A percentile compares a stretch with the other conserved stretches of the same genome.
These are phyloP conservation scores for Lagria hirta DNA, from an alignment of 2,888 invertebrate genomes.

Conservation along the genomic window DNA sequence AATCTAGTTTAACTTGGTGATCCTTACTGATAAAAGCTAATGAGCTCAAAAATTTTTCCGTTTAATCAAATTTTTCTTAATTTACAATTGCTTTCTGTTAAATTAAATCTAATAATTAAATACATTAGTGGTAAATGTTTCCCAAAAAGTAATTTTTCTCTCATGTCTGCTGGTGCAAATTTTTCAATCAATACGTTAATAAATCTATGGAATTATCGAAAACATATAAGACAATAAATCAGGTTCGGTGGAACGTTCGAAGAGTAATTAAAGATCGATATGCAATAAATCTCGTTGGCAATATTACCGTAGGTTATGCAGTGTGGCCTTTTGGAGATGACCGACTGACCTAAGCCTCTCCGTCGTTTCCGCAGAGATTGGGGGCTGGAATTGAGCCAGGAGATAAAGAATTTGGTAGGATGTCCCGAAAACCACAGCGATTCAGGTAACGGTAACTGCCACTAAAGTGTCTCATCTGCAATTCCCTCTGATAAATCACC, in stretches of 20 bases:
- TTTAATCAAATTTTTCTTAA: no score
- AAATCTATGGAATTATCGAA: slow-evolving; percentile 26
- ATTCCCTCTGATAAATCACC: slow-evolving; percentile 51
- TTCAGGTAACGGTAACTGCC: slow-evolving; percentile 51
- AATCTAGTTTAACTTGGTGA: no score
- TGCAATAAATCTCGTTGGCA: slow-evolving; percentile 32
- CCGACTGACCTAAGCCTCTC: slow-evolving; percentile 30
- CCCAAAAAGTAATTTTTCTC: no score
- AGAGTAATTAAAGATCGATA: slow-evolving; percentile 33
- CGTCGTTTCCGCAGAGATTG: slow-evolving; percentile 24
- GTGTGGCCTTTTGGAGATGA: slow-evolving; percentile 24
- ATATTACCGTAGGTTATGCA: slow-evolving; percentile 34
- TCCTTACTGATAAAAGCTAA: no score
- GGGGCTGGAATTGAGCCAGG: slow-evolving; percentile 42
- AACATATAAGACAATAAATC: slow-evolving; percentile 25
- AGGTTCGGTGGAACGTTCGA: slow-evolving; percentile 18
- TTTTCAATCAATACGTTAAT: slow-evolving; percentile 25
- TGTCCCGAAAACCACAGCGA: slow-evolving; percentile 44
- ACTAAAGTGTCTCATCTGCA: slow-evolving; percentile 53
- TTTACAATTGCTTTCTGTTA: no score
- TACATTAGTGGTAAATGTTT: no score
- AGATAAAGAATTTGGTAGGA: slow-evolving; percentile 47
- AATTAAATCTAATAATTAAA: no score
- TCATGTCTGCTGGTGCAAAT: no score
- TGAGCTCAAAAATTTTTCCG: no score